These are phyloP conservation scores for Beris chalybata DNA, from an alignment of 2,888 invertebrate genomes.

Conservation along the genomic window DNA sequence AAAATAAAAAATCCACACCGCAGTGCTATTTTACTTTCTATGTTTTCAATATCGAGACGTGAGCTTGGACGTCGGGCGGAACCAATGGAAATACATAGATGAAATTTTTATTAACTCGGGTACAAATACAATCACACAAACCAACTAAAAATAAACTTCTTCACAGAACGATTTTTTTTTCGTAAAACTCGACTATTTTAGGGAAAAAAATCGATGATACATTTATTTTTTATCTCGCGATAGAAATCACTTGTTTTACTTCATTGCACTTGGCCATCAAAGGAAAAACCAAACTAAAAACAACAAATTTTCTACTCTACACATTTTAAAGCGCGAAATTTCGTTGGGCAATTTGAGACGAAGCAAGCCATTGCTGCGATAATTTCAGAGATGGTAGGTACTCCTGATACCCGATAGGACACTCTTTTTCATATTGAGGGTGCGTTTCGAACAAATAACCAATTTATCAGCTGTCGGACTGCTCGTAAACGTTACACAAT, in stretches of 20 bases:
- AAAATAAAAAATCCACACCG: no score
- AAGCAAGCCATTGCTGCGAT: neutral
- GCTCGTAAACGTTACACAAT: neutral
- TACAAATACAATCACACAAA: no score
- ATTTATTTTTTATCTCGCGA: no score
- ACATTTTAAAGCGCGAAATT: slow-evolving; percentile 7
- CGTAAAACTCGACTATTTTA: neutral
- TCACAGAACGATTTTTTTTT: neutral
- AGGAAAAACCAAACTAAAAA: neutral
- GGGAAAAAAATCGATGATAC: neutral
- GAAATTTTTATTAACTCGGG: no score
- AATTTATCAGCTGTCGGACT: neutral
- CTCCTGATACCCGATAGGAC: slow-evolving; percentile 4
- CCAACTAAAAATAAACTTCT: neutral
- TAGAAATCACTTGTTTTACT: no score
- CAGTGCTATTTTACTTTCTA: no score
- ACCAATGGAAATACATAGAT: no score
- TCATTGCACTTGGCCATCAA: no score
- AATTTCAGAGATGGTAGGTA: no score
- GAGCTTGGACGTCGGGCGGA: no score
- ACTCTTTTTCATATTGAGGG: slow-evolving; percentile 20
- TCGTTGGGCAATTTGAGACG: neutral
- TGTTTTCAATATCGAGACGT: no score
- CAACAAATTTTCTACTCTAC: neutral
- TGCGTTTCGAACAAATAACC: neutral